Base-by-base conservation (phyloP, 1,140 invertebrate species). In the Ceratosolen solmsi region DNA sequence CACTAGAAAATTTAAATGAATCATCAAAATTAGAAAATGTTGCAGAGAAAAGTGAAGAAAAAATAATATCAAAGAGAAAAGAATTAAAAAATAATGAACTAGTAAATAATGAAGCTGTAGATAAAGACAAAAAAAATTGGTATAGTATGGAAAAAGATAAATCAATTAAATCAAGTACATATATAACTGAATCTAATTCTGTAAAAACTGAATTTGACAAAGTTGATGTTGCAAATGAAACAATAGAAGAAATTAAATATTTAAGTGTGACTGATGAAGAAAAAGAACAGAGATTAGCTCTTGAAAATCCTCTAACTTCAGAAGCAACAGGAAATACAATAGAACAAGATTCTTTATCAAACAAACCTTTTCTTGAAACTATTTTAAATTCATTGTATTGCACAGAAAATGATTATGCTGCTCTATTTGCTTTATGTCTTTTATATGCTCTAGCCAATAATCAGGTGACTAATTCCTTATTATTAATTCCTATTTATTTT, bases 391-490 rank as follows among this genome's bases (percentile, higher is more conserved):
- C 96, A 0, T 92, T 97, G 78, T 94, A 97, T 87, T 97, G 97
- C 89, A 93, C 91, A 8, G 97, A 98, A 88, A 99, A 99, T 91
- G 98, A 99, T 92, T 99, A 99, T 90, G 94, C 96, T 51, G 95
- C 98, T 0, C 92, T 99, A 70, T 98, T 99, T 92, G 95, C 96
- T 1, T 92, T 99, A 13, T 98, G 98, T 90, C 93, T 99, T 68
- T 93, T 99, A 1, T 98, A 98, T 91, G 97, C 98, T 25, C 94
- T 99, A 88, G 96, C 96, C 76, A 96, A 97, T 89, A 99, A 99
- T 93, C 93, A 95, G 94, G 98, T 98, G 98, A 91, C 0, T 36
- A 27, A n/a, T n/a, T n/a, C 51, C 27, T 15, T 17, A 30, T 11
- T 9, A 46, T 46, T 46, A 46, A 5, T 46, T 46, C n/a, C n/a